Percentiles rank a stretch among this genome's conserved stretches.
phyloP scores from a whole-genome alignment of 2,888 invertebrate genomes.

The Camponotus fellah region DNA sequence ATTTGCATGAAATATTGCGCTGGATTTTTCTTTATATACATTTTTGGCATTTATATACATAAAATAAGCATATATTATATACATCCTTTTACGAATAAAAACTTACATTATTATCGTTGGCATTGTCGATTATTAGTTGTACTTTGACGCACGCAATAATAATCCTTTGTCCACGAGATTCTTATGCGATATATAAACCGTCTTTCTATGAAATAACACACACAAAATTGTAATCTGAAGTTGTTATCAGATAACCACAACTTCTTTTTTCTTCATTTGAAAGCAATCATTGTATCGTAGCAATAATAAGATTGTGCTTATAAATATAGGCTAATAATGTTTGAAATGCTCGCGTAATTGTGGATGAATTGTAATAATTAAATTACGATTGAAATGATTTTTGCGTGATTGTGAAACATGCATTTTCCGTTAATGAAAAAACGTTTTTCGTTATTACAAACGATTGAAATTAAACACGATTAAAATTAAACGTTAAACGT shows the following conservation, averaged over 20 bases:
- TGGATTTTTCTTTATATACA: background rate
- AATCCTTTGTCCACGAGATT: background rate
- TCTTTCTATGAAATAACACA: constrained; percentile 14
- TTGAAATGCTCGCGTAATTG: background rate
- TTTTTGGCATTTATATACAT: background rate
- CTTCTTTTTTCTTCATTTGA: background rate
- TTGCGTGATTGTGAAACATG: background rate
- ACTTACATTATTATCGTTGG: constrained; percentile 29
- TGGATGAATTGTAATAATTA: too few relatives aligned
- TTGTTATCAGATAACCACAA: background rate
- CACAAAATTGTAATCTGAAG: background rate
- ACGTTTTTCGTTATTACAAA: background rate
- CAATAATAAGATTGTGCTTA: background rate
- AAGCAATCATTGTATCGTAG: background rate
- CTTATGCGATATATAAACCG: constrained; percentile 1
- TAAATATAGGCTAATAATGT: background rate
- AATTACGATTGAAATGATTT: background rate
- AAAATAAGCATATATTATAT: background rate
- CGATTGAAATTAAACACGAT: background rate
- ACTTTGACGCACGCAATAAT: background rate
- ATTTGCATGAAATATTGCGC: background rate
- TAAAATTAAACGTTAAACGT: too few relatives aligned
- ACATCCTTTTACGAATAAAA: background rate
- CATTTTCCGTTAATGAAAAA: too few relatives aligned
- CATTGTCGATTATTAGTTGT: background rate